A percentile compares a stretch with the other conserved stretches of the same genome.
Conservation (phyloP, 2,888 invertebrate genomes). For the Biston stratarius region DNA sequence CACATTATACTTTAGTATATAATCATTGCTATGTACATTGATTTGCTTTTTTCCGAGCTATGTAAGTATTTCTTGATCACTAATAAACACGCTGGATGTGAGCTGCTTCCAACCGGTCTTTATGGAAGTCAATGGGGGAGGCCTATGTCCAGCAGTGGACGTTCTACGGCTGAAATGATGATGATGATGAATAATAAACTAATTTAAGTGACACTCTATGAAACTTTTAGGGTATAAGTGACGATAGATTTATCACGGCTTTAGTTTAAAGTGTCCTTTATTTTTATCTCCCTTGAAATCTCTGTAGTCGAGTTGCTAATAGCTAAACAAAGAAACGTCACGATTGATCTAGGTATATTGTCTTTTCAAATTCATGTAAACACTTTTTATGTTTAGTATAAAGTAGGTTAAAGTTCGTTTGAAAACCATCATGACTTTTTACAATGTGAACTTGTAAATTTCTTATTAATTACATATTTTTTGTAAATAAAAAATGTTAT, state of each 20-base stretch:
- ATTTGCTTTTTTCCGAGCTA: no score
- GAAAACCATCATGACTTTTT: no score
- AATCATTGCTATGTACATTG: no score
- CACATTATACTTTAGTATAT: not conserved
- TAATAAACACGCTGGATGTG: no score
- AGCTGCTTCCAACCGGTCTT: no score
- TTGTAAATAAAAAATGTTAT: no score
- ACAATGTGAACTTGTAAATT: no score
- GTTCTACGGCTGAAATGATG: no score
- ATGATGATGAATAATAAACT: no score
- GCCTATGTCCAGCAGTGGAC: no score
- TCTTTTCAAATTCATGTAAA: not conserved
- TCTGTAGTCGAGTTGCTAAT: slow-evolving; percentile 1
- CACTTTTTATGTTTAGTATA: not conserved
- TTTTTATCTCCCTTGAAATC: not conserved
- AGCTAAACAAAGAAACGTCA: not conserved
- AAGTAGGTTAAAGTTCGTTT: not conserved
- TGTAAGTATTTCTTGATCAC: not conserved
- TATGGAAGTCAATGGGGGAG: no score
- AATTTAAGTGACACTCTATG: slow-evolving; percentile 32
- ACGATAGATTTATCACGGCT: slow-evolving; percentile 17
- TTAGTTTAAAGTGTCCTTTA: slow-evolving; percentile 26
- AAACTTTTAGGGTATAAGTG: slow-evolving; percentile 24
- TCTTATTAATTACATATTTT: no score
- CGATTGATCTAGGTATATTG: not conserved